Conservation (phyloP, 2,888 invertebrate species). For the Allophyes oxyacanthae region DNA sequence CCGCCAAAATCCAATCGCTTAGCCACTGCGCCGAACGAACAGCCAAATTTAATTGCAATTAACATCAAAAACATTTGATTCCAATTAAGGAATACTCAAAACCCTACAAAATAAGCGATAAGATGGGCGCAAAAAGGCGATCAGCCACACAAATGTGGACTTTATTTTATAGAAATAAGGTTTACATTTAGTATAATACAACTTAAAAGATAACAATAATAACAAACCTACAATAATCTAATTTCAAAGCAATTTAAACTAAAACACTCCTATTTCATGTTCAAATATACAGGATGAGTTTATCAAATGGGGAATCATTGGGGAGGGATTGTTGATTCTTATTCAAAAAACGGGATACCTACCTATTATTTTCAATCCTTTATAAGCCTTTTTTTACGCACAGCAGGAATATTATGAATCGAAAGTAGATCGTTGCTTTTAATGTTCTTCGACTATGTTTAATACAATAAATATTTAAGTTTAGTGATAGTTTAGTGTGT, state of each 20-base stretch:
- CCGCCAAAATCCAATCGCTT: too few species aligned
- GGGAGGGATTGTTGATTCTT: too few species aligned
- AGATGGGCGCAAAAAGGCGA: neutral
- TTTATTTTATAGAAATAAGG: neutral
- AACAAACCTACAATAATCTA: slow-evolving; percentile 39
- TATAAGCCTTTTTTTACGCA: too few species aligned
- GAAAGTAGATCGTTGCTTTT: too few species aligned
- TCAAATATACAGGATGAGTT: slow-evolving; percentile 19
- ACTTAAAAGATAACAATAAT: slow-evolving; percentile 22
- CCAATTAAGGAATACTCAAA: slow-evolving; percentile 5
- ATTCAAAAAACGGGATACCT: too few species aligned
- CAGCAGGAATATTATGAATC: too few species aligned
- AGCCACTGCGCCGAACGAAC: too few species aligned
- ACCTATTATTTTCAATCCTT: too few species aligned
- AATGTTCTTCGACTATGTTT: too few species aligned
- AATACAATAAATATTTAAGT: too few species aligned
- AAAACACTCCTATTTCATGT: slow-evolving; percentile 34
- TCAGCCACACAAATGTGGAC: neutral
- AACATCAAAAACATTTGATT: neutral
- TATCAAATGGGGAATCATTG: too few species aligned
- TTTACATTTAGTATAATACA: slow-evolving; percentile 9
- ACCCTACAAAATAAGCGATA: neutral
- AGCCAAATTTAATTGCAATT: neutral
- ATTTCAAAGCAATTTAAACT: slow-evolving; percentile 51
- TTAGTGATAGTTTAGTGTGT: too few species aligned